Evolutionary conservation across 2,888 invertebrate species (phyloP), one percentile per base, ranked within the genome.

Genomic region (Tipula confusa): DNA sequence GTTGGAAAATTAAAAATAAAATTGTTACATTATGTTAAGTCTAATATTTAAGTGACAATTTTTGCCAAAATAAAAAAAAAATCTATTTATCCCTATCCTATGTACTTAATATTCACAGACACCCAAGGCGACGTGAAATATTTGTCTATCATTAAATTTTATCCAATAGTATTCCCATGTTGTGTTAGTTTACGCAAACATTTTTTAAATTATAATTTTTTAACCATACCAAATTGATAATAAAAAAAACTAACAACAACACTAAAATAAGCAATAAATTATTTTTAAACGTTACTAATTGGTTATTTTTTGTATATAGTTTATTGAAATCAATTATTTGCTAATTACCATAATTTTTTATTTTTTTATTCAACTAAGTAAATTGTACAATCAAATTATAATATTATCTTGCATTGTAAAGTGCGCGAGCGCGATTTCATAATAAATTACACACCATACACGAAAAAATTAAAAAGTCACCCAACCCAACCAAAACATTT

Each of bases 341-440:
- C 64, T 64, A 24, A 64, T 64, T 64, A 64, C 64, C 64, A 64
- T 64, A 64, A 64, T 64, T 64, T 64, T 64, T n/a, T n/a, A n/a
- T n/a, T n/a, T n/a, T n/a, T n/a, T n/a, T 64, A 18, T 24, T 64
- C 24, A 64, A 43, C 43, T 15, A 43, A 15, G 2, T 43, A 15
- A 15, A 43, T 43, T 43, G 18, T 64, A 64, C 24, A 64, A 64
- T 64, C 9, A 64, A 64, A 24, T 64, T 64, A 64, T 24, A 13
- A 38, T 38, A 38, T 13, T 64, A 64, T 64, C 24, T 64, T 64
- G 64, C 24, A 64, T 64, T n/a, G 9, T 64, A 24, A 64, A 64
- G 24, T 24, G 64, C 9, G 64, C 64, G 64, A 64, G 7, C 24
- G 18, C 64, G 1, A 64, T 64, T 64, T 64, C 64, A 64, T 64